Percentiles rank a stretch among this genome's conserved stretches.
Conservation (phyloP, 2,888 invertebrate genomes). For the Melanchra persicariae region DNA sequence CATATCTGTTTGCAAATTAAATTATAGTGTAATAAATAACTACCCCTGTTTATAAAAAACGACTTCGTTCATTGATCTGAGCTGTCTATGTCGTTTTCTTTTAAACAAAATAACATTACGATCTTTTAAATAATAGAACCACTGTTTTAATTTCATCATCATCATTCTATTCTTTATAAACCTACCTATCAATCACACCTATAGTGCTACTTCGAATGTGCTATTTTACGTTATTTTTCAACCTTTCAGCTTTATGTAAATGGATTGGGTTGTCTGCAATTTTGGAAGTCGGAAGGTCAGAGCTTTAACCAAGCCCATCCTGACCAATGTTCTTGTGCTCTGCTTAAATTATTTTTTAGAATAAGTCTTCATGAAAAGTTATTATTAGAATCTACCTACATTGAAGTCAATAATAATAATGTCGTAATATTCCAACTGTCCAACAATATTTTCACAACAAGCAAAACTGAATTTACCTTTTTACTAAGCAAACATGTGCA, state of each 20-base stretch:
- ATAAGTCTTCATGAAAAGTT: no score
- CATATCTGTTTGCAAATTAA: constrained; percentile 45
- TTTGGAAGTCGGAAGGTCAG: not conserved
- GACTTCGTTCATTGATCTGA: constrained; percentile 25
- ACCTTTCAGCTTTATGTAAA: not conserved
- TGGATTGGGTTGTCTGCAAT: no score
- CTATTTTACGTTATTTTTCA: not conserved
- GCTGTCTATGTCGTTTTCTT: constrained; percentile 7
- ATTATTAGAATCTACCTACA: constrained; percentile 25
- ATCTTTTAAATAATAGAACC: not conserved
- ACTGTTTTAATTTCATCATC: not conserved
- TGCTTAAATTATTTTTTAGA: no score
- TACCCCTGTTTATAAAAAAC: constrained; percentile 32
- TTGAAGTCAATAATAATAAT: constrained; percentile 32
- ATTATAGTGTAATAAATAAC: constrained; percentile 41
- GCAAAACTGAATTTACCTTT: constrained; percentile 39
- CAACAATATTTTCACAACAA: constrained; percentile 38
- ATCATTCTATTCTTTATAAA: not conserved
- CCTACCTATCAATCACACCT: no score
- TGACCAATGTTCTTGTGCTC: no score
- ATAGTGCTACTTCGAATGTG: not conserved
- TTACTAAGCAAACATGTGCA: constrained; percentile 60
- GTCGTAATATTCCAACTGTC: constrained; percentile 26
- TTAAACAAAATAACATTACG: not conserved
- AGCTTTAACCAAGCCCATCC: not conserved